Conservation (phyloP, 2,113 vertebrate species). For the Illadopsis cleaveri region DNA sequence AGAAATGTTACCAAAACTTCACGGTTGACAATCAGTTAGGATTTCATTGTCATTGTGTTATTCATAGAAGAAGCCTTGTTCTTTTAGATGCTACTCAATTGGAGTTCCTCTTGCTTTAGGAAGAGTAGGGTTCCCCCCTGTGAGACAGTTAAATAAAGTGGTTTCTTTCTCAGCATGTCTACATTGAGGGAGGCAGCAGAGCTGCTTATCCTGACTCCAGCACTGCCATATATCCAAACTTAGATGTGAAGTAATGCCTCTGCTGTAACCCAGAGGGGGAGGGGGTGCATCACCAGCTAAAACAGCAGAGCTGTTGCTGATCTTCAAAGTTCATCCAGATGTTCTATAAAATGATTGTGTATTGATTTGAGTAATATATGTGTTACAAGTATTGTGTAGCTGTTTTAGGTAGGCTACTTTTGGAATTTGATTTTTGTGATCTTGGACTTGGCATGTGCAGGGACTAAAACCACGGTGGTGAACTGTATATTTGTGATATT, state of each 20-base stretch:
- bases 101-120: neutral
- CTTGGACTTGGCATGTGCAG: neutral
- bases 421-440: neutral
- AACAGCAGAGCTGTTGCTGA: neutral
- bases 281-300: neutral
- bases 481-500: neutral
- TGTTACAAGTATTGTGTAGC: neutral
- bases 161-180: neutral
- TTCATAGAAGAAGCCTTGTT: neutral
- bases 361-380: neutral
- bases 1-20: neutral
- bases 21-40: rapidly evolving
- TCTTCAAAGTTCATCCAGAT: rapidly evolving
- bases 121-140: neutral
- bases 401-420: neutral
- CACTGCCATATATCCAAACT: neutral
- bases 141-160: neutral
- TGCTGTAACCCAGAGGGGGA: neutral
- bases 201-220: neutral
- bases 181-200: neutral
- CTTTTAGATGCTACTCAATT: neutral
- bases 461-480: neutral
- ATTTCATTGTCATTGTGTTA: neutral
- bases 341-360: neutral
- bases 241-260: neutral